Conservation (phyloP, 2,113 vertebrate genomes). For the Danio rerio region GRCz12tu NC_133178.1:60013501-60014000, state of each 20-base stretch:
- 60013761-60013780: slow-evolving; percentile 60
- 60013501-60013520: neutral
- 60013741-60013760: slow-evolving; percentile 72
- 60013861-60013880: neutral
- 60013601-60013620: neutral
- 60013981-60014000: slow-evolving; percentile 28
- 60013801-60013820: neutral
- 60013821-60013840: neutral
- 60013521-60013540: neutral
- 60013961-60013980: slow-evolving; percentile 53
- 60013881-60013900: neutral
- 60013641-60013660: neutral
- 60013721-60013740: slow-evolving; percentile 69
- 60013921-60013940: neutral
- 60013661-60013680: too few relatives aligned
- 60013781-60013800: neutral
- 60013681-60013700: neutral
- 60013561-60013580: neutral
- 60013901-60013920: neutral
- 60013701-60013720: slow-evolving; percentile 38
- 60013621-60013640: neutral
- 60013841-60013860: neutral
- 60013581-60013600: neutral
- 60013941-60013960: neutral
- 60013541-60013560: too few relatives aligned